Percentiles rank a stretch among this genome's conserved stretches.
These are phyloP conservation scores for Platysteira castanea DNA, from an alignment of 2,113 vertebrate genomes.

Conservation along the genomic window DNA sequence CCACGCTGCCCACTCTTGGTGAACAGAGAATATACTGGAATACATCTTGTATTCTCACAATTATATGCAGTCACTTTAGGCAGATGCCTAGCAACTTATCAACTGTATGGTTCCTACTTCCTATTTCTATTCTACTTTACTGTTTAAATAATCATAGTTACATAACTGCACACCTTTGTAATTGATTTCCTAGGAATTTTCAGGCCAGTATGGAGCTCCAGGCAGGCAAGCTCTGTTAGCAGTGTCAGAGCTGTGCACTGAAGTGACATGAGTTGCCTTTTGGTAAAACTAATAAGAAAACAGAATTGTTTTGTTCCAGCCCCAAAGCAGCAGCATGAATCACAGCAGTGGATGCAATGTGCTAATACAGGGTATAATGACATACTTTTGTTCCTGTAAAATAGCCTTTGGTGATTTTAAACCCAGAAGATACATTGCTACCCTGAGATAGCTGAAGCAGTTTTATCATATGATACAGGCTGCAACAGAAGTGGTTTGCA, in stretches of 20 bases:
- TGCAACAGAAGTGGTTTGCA: background rate
- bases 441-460: background rate
- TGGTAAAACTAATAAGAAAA: background rate
- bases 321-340: background rate
- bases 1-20: too few relatives aligned
- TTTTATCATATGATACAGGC: background rate
- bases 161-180: background rate
- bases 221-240: background rate
- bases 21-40: background rate
- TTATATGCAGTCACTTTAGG: background rate
- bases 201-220: background rate
- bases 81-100: background rate
- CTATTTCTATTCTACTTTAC: background rate
- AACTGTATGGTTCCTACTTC: background rate
- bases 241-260: background rate
- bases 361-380: background rate
- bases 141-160: background rate
- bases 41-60: background rate
- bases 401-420: background rate
- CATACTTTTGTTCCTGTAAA: background rate
- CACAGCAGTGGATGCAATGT: background rate
- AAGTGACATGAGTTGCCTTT: background rate
- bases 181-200: background rate
- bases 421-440: background rate
- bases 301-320: background rate